Evolutionary conservation across 2,797 vertebrate species (phyloP).

Genomic region (Parambassis ranga): DNA sequence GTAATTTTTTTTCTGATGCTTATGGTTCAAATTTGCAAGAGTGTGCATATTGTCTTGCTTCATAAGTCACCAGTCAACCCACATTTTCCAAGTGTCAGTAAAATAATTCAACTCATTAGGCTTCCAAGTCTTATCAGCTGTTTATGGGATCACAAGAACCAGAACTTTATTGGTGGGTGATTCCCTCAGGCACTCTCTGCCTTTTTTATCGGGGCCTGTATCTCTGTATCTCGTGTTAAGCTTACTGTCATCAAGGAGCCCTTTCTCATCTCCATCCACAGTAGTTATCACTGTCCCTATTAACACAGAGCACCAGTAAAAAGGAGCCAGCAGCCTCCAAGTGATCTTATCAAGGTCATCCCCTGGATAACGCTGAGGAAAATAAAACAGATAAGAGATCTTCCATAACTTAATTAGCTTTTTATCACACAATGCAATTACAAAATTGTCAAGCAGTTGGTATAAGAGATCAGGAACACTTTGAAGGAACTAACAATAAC

Average conservation of each 20-base stretch:
- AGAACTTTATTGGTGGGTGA: conserved; percentile 70
- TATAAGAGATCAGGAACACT: conserved; percentile 69
- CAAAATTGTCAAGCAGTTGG: conserved; percentile 78
- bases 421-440: conserved; percentile 83
- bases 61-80: conserved; percentile 59
- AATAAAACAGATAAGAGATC: conserved; percentile 82
- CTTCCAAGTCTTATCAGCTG: conserved; percentile 70
- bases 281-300: conserved; percentile 75
- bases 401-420: conserved; percentile 87
- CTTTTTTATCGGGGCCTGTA: conserved; percentile 71
- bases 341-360: conserved; percentile 81
- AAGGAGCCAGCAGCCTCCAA: conserved; percentile 57
- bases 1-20: conserved; percentile 45
- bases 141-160: conserved; percentile 66
- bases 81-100: conserved; percentile 71
- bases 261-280: conserved; percentile 71
- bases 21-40: conserved; percentile 52
- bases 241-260: conserved; percentile 76
- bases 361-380: conserved; percentile 70
- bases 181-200: conserved; percentile 58
- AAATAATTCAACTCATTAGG: conserved; percentile 75
- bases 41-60: conserved; percentile 50
- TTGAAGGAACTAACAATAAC: conserved; percentile 78
- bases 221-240: conserved; percentile 72
- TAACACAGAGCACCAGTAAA: conserved; percentile 60